Conservation (phyloP, 1,140 invertebrate species). For the Drosophila murphyi region DNA sequence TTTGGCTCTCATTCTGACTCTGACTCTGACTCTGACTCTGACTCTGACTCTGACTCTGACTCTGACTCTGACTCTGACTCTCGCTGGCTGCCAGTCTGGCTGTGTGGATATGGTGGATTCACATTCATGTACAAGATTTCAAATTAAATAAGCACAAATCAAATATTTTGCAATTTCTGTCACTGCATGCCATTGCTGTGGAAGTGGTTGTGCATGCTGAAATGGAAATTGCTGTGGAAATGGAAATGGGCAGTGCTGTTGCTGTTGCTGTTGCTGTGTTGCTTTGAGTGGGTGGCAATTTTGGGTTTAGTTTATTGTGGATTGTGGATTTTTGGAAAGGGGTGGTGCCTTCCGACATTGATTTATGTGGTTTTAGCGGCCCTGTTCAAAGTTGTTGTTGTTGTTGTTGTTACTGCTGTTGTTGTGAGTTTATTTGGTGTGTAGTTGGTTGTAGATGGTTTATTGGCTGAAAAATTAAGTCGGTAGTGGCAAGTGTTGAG, state of each 20-base stretch:
- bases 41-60: background rate
- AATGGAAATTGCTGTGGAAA: background rate
- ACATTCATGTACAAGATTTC: conserved; percentile 56
- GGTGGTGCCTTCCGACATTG: conserved; percentile 55
- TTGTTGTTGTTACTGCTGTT: conserved; percentile 19
- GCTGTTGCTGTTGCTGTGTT: background rate
- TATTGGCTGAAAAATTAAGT: conserved; percentile 71
- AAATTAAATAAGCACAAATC: conserved; percentile 82
- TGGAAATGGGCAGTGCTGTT: conserved; percentile 10
- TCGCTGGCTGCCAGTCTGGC: background rate
- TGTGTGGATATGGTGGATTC: conserved; percentile 17
- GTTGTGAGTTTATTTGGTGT: conserved; percentile 49
- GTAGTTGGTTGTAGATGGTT: conserved; percentile 48
- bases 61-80: background rate
- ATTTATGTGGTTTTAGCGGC: conserved; percentile 73
- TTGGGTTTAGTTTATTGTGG: conserved; percentile 34
- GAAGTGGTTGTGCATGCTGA: conserved; percentile 12
- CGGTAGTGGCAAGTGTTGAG: conserved; percentile 37
- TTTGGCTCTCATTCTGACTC: background rate
- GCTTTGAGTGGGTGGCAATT: conserved; percentile 9
- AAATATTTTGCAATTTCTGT: conserved; percentile 78
- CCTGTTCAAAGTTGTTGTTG: conserved; percentile 26
- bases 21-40: background rate
- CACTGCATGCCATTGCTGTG: conserved; percentile 52
- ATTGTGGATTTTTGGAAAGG: background rate